Base-by-base conservation (phyloP, 2,797 vertebrate genomes). In the Gadopsis marmoratus region DNA sequence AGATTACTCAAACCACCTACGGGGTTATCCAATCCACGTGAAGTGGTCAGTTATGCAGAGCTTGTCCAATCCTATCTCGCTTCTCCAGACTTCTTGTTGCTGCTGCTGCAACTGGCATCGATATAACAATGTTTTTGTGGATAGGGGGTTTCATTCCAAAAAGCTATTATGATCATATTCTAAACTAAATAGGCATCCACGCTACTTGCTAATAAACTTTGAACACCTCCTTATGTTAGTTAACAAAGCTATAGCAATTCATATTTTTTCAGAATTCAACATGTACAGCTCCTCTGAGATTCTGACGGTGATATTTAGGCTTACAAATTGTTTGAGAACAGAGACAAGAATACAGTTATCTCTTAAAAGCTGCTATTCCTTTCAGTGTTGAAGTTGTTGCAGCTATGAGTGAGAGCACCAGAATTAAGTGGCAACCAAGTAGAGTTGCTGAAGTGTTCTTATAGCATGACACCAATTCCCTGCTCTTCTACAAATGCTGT, bases 371-470 rank as follows among this genome's bases (percentile, higher is more conserved):
- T 71, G 3, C 2, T 31, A 4, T 26, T 59, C 17, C n/a, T 60
- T 64, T 29, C 19, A 39, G 2, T 55, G 61, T 59, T 55, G 17
- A 67, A 39, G 63, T 50, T 68, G 58, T 61, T 67, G 21, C 45
- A 26, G 39, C 12, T 26, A n/a, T 50, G 47, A 59, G n/a, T n/a
- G 39, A 54, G 43, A 19, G 45, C 59, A 72, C 23, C 48, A 84
- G 62, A 43, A 48, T 63, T 85, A 43, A 56, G 43, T 85, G 61
- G 70, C 62, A 66, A 78, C 53, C 84, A 80, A 73, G 71, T 23
- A 33, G 11, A 54, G 14, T 4, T 35, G 33, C 12, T 33, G 4
- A 66, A 51, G 11, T 56, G 63, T 60, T 16, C n/a, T 56, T 59
- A 26, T 13, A 53, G 37, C 35, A 60, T 12, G 6, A 69, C 14